Base-by-base conservation (phyloP, 2,888 invertebrate species). In the Thecocarcelia acutangulata region DNA sequence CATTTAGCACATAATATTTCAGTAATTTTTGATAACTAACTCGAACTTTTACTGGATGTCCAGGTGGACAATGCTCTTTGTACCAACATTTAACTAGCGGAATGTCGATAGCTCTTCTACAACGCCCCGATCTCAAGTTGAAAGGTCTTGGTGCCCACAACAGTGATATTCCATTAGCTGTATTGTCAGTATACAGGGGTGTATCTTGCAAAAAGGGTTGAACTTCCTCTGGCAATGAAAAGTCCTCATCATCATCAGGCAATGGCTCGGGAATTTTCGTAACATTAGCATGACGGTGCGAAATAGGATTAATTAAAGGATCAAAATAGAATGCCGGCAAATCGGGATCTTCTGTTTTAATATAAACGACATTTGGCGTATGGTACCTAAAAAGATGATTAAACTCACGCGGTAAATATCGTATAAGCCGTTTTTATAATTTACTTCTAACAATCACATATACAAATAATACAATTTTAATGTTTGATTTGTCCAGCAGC, bases 321-420 rank as follows among this genome's bases (percentile, higher is more conserved):
- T 99, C 99, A 91, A 99, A 99, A 91, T 99, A 99, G 91, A 99
- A 99, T 0, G 99, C 99, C 42, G 99, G 99, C 74, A 99, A 92
- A 92, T 99, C 99, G 8, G 99, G 99, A 93, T 99, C 99, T 92
- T 99, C 99, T 0, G 99, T 99, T 92, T 99, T 99, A 87, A 99
- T 99, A 91, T 97, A 99, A 0, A 99, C 98, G 6, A 99, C 99
- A 90, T 98, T 99, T 24, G 99, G 99, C 8, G 97, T 96, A 91
- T 99, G 99, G 91, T 99, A 99, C 98, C 98, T 98, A 86, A 6
- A 69, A 75, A 11, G 1, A 28, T 28, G 6, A 6, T 28, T 28
- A 28, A 4, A 28, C 6, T 28, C 28, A 28, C 5, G 9, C 8
- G 1, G 8, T 9, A 9, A 33, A 33, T 6, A 9, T 33, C 15